Percentiles rank a stretch among this genome's conserved stretches.
These are phyloP conservation scores for Ciconia boyciana DNA, from an alignment of 2,113 vertebrate genomes.

Conservation along the genomic window DNA sequence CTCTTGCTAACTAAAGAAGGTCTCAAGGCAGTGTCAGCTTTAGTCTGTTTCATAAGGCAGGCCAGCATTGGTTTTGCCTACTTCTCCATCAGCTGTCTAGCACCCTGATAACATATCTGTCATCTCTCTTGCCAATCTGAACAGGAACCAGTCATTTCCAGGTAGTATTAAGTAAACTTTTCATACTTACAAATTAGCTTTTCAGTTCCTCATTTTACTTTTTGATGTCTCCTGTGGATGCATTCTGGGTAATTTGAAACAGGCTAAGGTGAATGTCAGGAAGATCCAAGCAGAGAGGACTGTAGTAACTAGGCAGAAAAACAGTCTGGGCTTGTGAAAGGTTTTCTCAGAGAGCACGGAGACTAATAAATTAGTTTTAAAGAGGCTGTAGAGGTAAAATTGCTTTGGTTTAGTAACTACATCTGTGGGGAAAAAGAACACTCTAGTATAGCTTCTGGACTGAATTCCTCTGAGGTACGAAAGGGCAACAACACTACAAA, in stretches of 20 bases:
- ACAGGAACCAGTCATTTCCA: neutral
- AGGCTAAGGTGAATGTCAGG: neutral
- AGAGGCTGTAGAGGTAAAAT: neutral
- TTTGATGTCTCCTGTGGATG: neutral
- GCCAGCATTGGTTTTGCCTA: neutral
- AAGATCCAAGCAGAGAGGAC: neutral
- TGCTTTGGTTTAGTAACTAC: neutral
- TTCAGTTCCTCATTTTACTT: neutral
- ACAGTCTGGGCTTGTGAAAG: neutral
- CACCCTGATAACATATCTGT: neutral
- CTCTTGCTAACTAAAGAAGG: neutral
- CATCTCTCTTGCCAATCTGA: neutral
- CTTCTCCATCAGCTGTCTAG: neutral
- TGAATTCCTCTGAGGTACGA: neutral
- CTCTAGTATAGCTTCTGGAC: neutral
- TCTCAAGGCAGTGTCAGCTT: neutral
- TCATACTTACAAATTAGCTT: neutral
- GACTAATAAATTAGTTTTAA: neutral
- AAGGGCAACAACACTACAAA: neutral
- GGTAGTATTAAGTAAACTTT: neutral
- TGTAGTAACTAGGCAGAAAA: neutral
- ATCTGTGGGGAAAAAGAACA: neutral
- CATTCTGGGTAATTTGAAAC: neutral
- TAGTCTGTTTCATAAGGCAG: neutral
- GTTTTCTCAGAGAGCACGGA: neutral